Base-by-base conservation (phyloP, 2,888 invertebrate genomes). In the Sarcophaga variegata region DNA sequence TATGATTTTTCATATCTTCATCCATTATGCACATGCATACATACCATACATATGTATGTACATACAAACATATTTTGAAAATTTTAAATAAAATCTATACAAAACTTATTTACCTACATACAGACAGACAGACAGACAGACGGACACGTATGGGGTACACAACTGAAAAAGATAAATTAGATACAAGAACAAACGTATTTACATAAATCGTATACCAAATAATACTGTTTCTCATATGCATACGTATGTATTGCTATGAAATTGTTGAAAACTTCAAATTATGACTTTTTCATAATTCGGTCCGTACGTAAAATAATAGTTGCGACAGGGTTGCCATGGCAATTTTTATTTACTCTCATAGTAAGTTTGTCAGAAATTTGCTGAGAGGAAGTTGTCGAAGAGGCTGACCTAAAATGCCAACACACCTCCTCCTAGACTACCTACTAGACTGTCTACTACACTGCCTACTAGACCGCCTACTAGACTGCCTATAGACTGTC, bases 1-100 rank as follows among this genome's bases (percentile, higher is more conserved):
- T 83, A 81, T 85, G 77, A 83, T 76, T 89, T 88, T 88, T 88
- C 86, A 88, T 88, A 87, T 87, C 81, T 84, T 74, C 17, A 78
- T 8, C 60, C 59, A 47, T 78, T 63, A 37, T 37, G 22, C 60
- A 59, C 59, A 60, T 62, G n/a, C 64, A 14, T 25, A 71, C 77
- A 12, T 59, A 5, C 27, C 4, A 25, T 25, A 25, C 25, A 3
- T 2, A 25, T 3, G 25, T 25, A 25, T 59, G 11, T 25, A 71
- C 77, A 12, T 4, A 37, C 37, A 37, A 37, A 37, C 37, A 37
- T 37, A 37, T 37, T 37, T 37, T 37, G 11, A 22, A 60, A 37
- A 59, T 67, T 64, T 83, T 20, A 47, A 71, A 47, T 69, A 83
- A 67, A 78, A 71, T 47, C 37, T 64, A 72, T 49, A 49, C 49